Base-by-base conservation (phyloP, 1,140 invertebrate genomes). In the Drosophila willistoni region DNA sequence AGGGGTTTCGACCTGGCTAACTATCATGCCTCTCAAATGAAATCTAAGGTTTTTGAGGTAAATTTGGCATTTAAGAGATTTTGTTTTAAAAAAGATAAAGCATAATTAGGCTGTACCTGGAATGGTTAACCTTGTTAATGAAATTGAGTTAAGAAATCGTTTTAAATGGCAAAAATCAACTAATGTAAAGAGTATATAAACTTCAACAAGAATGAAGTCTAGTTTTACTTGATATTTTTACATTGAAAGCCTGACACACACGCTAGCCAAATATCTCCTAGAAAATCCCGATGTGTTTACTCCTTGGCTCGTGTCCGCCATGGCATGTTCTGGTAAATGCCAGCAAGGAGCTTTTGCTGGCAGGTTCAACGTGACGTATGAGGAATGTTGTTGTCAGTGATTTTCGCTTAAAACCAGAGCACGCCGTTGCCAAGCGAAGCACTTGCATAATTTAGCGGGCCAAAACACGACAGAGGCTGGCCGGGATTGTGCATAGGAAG, bases 371-470 rank as follows among this genome's bases (percentile, higher is more conserved):
- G 70, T 78, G 84, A 77, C 83, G 73, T 89, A 89, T 87, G 84
- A 87, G 83, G 89, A 87, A 87, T 87, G 83, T 82, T 87, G 83
- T 87, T 89, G 68, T 68, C 83, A 84, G 77, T 83, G 84, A 87
- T 89, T 89, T 89, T 83, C 66, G 82, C 76, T 83, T 79, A 68
- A 82, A 75, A 59, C 69, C 79, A 70, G 71, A 77, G 77, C 77
- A 69, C 54, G 70, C 64, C 55, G 63, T 65, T 73, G 70, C 65
- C 73, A 64, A 64, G 70, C 77, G 44, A 62, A 64, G 55, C 29
- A 47, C 75, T 70, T 87, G 83, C 83, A 87, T 87, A 87, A 89
- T 87, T 87, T 87, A 87, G 68, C 71, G 60, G 36, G 62, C 66
- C 68, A 59, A 81, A 80, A 71, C 47, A 73, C 64, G 73, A 64